Base-by-base conservation (phyloP, 2,113 vertebrate genomes). In the Crypturellus undulatus region DNA sequence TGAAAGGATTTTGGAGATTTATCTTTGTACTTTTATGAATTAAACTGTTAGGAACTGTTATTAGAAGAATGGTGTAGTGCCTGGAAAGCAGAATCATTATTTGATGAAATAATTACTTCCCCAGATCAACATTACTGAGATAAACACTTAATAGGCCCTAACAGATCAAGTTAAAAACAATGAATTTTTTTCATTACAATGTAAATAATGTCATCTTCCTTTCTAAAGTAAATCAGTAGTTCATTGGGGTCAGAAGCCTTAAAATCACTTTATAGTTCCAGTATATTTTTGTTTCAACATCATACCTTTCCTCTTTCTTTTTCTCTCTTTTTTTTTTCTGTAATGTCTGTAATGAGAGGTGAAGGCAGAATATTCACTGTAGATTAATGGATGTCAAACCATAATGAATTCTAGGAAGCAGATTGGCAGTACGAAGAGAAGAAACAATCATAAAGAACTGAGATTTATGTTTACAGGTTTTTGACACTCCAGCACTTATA, bases 391-490 rank as follows among this genome's bases (percentile, higher is more conserved):
- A 68, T 78, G 15, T 77, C 28, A 94, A 92, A 56, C 17, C 2
- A 43, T 78, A 96, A 89, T 63, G 25, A 85, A 96, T 87, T 96
- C 91, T 52, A 90, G 64, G 12, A 92, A 79, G 45, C 43, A 87
- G 42, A 34, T 16, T 90, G 54, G 76, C 56, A 81, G 36, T 59
- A 79, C 1, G 3, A 18, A 63, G 12, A 91, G 69, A 91, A 94
- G 43, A n/a, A 93, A 77, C 9, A 91, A 52, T 71, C 38, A 45
- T 30, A 80, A 84, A 43, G 25, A 84, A 62, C 69, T 38, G 88
- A 94, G 67, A 78, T 69, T 92, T 77, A 67, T 91, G 79, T 95
- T 96, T 97, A 96, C 93, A 90, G 11, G 36, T 22, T 22, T 85
- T 5, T 87, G 72, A 93, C 85, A 79, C 43, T 89, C 47, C 75